Percentiles rank a stretch among this genome's conserved stretches.
Evolutionary conservation across 2,888 invertebrate genomes (phyloP).

Genomic region (Epirrhoe tristata): DNA sequence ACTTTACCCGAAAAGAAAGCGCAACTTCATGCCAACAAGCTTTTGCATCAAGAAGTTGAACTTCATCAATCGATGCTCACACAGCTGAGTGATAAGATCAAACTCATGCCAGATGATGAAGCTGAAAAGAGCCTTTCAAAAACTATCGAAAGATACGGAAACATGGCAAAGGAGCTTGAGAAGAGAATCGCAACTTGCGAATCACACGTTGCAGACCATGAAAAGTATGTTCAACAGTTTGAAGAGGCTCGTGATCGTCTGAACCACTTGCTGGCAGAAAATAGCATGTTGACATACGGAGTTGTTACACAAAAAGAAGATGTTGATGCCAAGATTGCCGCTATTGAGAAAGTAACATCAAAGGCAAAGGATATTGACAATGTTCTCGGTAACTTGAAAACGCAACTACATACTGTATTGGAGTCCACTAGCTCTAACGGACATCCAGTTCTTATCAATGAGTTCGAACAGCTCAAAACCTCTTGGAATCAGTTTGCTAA

Average conservation of each 20-base stretch:
- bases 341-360: conserved; percentile 90
- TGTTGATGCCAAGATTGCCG: conserved; percentile 89
- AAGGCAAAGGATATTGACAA: conserved; percentile 91
- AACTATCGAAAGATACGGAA: conserved; percentile 90
- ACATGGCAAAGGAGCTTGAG: conserved; percentile 88
- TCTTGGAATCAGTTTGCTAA: conserved; percentile 91
- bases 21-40: conserved; percentile 92
- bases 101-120: conserved; percentile 91
- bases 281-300: conserved; percentile 91
- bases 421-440: conserved; percentile 91
- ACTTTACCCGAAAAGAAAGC: conserved; percentile 95
- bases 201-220: conserved; percentile 92
- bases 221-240: conserved; percentile 91
- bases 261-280: conserved; percentile 91
- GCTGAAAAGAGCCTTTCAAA: conserved; percentile 90
- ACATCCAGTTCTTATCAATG: conserved; percentile 89
- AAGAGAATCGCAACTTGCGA: conserved; percentile 88
- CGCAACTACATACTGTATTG: conserved; percentile 89
- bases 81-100: conserved; percentile 93
- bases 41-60: conserved; percentile 93
- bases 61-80: conserved; percentile 94
- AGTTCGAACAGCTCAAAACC: conserved; percentile 90
- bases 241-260: conserved; percentile 94
- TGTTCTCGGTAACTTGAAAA: conserved; percentile 88
- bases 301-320: conserved; percentile 92